These are phyloP conservation scores for Chelonus insularis DNA, from an alignment of 1,140 invertebrate genomes.

Conservation along the genomic window DNA sequence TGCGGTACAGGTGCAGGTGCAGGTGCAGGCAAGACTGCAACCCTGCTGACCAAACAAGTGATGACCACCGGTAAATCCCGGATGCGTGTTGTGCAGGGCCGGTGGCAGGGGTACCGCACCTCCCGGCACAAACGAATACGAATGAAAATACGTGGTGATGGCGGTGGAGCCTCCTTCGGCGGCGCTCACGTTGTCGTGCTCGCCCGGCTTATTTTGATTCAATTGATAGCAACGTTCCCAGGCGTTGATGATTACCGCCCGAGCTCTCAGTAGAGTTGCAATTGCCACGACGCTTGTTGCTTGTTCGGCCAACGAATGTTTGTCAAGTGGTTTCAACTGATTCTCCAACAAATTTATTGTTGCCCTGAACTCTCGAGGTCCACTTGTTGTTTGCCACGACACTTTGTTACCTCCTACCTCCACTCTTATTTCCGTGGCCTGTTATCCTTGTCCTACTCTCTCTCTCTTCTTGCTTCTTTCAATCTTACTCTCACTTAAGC, in stretches of 20 bases:
- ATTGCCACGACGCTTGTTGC: constrained; percentile 6
- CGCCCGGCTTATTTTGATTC: constrained; percentile 13
- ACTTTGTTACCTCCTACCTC: constrained; percentile 37
- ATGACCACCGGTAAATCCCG: constrained; percentile 46
- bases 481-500: neutral
- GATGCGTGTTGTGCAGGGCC: constrained; percentile 43
- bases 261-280: neutral
- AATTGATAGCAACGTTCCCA: constrained; percentile 12
- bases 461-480: constrained; percentile 10
- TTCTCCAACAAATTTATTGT: constrained; percentile 23
- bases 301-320: constrained; percentile 6
- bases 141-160: constrained; percentile 61
- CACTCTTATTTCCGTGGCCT: neutral
- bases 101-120: constrained; percentile 53
- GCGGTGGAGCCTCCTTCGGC: constrained; percentile 46
- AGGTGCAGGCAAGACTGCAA: constrained; percentile 51
- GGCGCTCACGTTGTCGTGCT: constrained; percentile 33
- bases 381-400: constrained; percentile 44
- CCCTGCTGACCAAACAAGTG: constrained; percentile 47
- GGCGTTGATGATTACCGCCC: constrained; percentile 24
- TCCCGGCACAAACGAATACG: constrained; percentile 60
- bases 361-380: constrained; percentile 20
- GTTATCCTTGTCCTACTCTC: constrained; percentile 24
- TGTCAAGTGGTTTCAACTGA: neutral
- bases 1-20: constrained; percentile 50